Base-by-base conservation (phyloP, 1,140 invertebrate species). In the Ctenoplectra terminalis region DNA sequence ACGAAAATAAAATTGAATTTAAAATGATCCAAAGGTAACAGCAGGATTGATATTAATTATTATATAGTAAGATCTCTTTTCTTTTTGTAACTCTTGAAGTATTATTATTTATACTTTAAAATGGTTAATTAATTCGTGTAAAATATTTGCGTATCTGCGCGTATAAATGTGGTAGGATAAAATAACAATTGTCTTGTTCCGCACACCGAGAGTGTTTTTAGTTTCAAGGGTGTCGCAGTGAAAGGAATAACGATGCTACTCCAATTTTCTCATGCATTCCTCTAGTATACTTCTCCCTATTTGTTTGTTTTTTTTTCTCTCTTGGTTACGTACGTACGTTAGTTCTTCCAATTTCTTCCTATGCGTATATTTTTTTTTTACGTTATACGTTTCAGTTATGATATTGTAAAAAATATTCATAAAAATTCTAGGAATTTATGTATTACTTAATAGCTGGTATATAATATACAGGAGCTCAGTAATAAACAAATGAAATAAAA, bases 181-280 rank as follows among this genome's bases (percentile, higher is more conserved):
- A 50, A 50, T 8, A 69, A 71, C 48, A 52, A 54, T 71, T 40
- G 48, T 37, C 67, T 54, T 23, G 48, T 9, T 37, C n/a, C 13
- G 4, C 34, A 40, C 13, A 43, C 61, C 50, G 15, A 31, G 8
- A 52, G 67, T 34, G 23, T 37, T 71, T 71, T 37, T 20, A 70
- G 67, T 17, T 71, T 71, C 4, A 37, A 71, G 67, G 29, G 67
- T 71, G 48, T 71, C 50, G 48, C 31, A 4, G 15, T 71, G 67
- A 71, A 71, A 54, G 67, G 67, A 52, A 54, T 71, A 71, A 71
- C 67, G 67, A 71, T 40, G 67, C 67, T 71, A 56, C 67, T 71
- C 67, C 67, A 71, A 71, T 71, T 71, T 71, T 71, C 67, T 54
- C 48, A 54, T 54, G 50, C 67, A 54, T 71, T 52, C 34, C 48